These are phyloP conservation scores for Phrixothrix hirtus DNA, from an alignment of 2,888 invertebrate genomes.

Conservation along the genomic window DNA sequence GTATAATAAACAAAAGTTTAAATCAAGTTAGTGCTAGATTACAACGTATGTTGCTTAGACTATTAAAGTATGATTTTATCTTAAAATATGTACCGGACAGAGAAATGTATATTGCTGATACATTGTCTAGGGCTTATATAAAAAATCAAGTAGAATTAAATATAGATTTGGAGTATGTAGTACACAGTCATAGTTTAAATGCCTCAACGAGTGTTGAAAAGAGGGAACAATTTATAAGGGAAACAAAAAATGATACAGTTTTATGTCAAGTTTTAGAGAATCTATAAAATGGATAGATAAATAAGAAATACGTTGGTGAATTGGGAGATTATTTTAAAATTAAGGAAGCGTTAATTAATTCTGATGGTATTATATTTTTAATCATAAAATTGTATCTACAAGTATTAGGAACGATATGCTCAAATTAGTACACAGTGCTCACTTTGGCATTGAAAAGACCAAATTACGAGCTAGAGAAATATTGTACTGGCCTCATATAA, in stretches of 20 bases:
- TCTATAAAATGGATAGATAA: no score
- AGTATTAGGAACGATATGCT: conserved; percentile 8
- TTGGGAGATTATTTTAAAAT: conserved; percentile 4
- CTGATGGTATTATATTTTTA: conserved; percentile 35
- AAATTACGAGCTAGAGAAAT: conserved; percentile 33
- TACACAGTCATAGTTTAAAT: conserved; percentile 10
- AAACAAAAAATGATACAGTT: no score
- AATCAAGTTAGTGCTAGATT: conserved; percentile 20
- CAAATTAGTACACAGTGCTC: conserved; percentile 7
- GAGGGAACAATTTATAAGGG: no score
- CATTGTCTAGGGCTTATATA: conserved; percentile 27
- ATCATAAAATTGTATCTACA: conserved; percentile 31
- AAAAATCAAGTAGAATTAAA: conserved; percentile 2
- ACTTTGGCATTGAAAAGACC: conserved; percentile 24
- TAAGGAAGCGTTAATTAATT: conserved; percentile 33
- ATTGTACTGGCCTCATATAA: conserved; percentile 25
- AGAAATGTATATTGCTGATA: conserved; percentile 28
- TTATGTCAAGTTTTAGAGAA: no score
- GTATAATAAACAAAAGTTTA: conserved; percentile 18
- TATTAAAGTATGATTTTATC: conserved; percentile 22
- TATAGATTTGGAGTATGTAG: conserved; percentile 18
- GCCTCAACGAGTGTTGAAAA: conserved; percentile 15
- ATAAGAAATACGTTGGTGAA: no score
- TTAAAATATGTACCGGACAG: conserved; percentile 22
- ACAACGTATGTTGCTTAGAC: conserved; percentile 25